Base-by-base conservation (phyloP, 2,797 vertebrate genomes). In the Loriculus beryllinus region DNA sequence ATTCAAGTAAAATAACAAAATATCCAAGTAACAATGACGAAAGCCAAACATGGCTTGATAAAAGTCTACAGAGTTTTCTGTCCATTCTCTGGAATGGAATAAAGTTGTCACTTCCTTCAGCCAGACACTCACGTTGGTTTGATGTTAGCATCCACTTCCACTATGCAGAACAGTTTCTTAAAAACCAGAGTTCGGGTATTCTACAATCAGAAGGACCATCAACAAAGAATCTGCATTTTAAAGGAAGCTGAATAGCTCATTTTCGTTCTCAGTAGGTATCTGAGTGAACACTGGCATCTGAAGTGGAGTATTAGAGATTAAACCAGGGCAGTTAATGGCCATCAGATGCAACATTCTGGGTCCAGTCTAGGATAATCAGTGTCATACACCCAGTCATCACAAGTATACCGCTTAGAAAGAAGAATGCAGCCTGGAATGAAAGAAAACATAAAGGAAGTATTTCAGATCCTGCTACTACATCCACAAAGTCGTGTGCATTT, bases 1-100 rank as follows among this genome's bases (percentile, higher is more conserved):
- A 98, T 98, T 98, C 98, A 98, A 98, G 98, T 98, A 98, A 98
- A 98, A 97, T 97, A 97, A 98, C 96, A 98, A 98, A 98, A 98
- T 98, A 97, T 98, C 98, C 97, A 98, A 97, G 97, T 97, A 97
- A 97, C 96, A 97, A 98, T 97, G 97, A 97, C 7, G 2, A 96
- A 93, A 97, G 98, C 98, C 98, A 98, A 98, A 97, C 97, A 97
- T 98, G 98, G 98, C 99, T 98, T 97, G 98, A 98, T 98, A 98
- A 97, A 98, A 98, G 97, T 98, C 97, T 98, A 97, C 95, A 95
- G 93, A 98, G 95, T 98, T 98, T 98, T 98, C 95, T 92, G 97
- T 98, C 99, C 99, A 99, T 99, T 99, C 99, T 99, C 98, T 99
- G 97, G 99, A 99, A 99, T 99, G 98, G 98, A 98, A 98, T 98